A percentile compares a stretch with the other conserved stretches of the same genome.
These are phyloP conservation scores for Carettochelys insculpta DNA, from an alignment of 2,113 vertebrate species.

Conservation along the genomic window DNA sequence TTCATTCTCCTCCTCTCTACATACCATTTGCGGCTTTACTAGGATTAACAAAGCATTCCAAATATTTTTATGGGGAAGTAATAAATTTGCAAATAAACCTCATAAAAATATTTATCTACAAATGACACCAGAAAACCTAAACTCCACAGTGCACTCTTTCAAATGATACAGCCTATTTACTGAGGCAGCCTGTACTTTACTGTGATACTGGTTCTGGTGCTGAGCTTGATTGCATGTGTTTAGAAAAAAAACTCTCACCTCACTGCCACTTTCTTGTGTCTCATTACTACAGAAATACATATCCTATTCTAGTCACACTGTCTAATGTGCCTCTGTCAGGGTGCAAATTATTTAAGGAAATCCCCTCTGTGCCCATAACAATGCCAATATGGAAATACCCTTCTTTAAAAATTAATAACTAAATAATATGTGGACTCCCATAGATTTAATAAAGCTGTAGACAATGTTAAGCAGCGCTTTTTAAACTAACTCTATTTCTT, in stretches of 20 bases:
- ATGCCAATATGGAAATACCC: not conserved
- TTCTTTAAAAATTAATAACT: not conserved
- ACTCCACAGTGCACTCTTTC: constrained; percentile 1
- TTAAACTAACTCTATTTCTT: not conserved
- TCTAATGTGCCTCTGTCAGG: not conserved
- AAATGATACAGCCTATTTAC: constrained; percentile 22
- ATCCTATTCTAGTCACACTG: not conserved
- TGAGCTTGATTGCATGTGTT: not conserved
- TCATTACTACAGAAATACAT: not conserved
- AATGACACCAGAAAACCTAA: constrained; percentile 18
- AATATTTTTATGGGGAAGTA: constrained; percentile 60
- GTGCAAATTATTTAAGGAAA: not conserved
- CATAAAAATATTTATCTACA: constrained; percentile 47
- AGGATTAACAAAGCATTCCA: constrained; percentile 22
- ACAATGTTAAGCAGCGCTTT: not conserved
- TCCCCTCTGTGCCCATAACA: not conserved
- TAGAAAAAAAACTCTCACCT: not conserved
- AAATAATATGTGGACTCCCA: not conserved
- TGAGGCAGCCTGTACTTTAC: not conserved
- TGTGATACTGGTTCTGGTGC: not conserved
- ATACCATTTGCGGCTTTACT: constrained; percentile 44
- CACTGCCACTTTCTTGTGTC: not conserved
- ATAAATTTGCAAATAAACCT: constrained; percentile 45
- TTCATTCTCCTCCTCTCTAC: constrained; percentile 21
- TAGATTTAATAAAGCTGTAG: not conserved